phyloP scores from a whole-genome alignment of 2,113 vertebrate species.

The Mirounga angustirostris region DNA sequence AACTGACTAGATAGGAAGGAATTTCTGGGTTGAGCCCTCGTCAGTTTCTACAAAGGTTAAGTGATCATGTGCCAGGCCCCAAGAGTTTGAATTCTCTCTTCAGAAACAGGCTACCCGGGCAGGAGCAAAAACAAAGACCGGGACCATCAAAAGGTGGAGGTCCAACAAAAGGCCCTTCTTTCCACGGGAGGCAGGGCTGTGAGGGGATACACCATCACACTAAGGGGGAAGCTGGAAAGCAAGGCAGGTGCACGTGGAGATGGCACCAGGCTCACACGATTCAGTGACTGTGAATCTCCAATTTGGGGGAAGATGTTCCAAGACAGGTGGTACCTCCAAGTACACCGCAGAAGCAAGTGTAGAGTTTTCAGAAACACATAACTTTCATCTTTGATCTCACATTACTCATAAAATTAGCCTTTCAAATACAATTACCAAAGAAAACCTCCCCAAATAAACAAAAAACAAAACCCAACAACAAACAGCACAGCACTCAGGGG shows the following conservation, averaged over 20 bases:
- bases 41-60: not conserved
- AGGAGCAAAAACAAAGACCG: not conserved
- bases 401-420: not conserved
- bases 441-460: not conserved
- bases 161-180: too few relatives aligned
- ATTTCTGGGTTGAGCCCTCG: not conserved
- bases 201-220: not conserved
- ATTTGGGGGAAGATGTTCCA: not conserved
- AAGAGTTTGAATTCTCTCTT: too few relatives aligned
- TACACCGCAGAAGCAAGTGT: not conserved
- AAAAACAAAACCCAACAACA: not conserved
- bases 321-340: not conserved
- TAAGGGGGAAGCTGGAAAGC: not conserved
- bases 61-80: not conserved
- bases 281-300: not conserved
- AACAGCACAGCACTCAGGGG: not conserved
- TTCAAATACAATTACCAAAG: not conserved
- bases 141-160: not conserved
- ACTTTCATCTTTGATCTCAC: not conserved
- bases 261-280: not conserved
- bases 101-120: not conserved
- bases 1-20: not conserved
- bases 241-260: fast-evolving
- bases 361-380: not conserved
- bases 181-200: fast-evolving